Percentiles rank a stretch among this genome's conserved stretches.
phyloP scores from a whole-genome alignment of 92 coral and sea anemone species.

The Epizoanthus stellaris region DNA sequence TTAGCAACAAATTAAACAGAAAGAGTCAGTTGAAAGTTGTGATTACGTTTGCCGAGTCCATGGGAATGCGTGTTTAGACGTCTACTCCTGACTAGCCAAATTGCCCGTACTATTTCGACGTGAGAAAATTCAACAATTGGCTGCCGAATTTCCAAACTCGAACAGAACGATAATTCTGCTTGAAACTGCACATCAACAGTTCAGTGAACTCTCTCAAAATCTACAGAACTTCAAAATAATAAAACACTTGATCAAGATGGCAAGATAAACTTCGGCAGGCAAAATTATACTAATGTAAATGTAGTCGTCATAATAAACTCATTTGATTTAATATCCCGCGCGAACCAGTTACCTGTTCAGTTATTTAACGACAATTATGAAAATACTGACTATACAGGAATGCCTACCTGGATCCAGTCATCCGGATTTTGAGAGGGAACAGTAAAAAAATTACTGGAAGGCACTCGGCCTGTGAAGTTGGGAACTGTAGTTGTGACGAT shows the following conservation, averaged over 20 bases:
- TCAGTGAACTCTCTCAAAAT: background rate
- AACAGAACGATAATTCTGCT: background rate
- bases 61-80: constrained; percentile 23
- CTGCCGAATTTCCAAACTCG: background rate
- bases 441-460: constrained; percentile 28
- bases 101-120: background rate
- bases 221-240: constrained; percentile 36
- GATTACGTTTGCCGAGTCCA: background rate
- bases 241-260: constrained; percentile 18
- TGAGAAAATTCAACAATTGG: background rate
- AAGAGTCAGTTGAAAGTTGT: background rate
- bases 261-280: constrained; percentile 25
- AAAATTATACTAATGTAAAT: constrained; percentile 9
- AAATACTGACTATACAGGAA: background rate
- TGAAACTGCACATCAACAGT: background rate
- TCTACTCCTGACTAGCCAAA: background rate
- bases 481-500: constrained; percentile 72
- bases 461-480: constrained; percentile 67
- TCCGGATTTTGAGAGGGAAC: constrained; percentile 59
- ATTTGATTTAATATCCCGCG: constrained; percentile 3
- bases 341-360: background rate
- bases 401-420: constrained; percentile 84
- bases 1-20: background rate
- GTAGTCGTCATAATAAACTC: constrained; percentile 20
- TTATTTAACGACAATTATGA: background rate